Evolutionary conservation across 2,888 invertebrate genomes (phyloP), one percentile per base, ranked within the genome.

Genomic region (Pollenia griseotomentosa): DNA sequence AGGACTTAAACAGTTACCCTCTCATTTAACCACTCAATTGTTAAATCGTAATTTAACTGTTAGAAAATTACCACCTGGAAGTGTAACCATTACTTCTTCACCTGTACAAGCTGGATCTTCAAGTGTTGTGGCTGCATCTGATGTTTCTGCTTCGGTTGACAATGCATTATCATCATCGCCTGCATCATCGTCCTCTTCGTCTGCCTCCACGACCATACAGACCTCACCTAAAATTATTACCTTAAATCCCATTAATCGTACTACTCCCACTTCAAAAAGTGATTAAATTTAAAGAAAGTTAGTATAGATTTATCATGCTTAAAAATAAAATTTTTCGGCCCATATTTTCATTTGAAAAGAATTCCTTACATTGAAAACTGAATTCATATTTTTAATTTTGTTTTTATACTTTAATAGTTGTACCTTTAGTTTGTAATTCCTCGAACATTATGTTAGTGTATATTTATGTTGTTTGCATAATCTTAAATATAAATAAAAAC

Each of bases 21-120:
- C 89, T 8, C 90, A 90, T 55, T 74, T 91, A 23, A 90, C 89
- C 59, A 88, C 88, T 7, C 89, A 90, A 75, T 71, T 91, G 42
- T 66, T 92, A 11, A 91, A 91, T 89, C 90, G 91, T 9, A 92
- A 90, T 88, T 74, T 92, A 40, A 91, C 92, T 14, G 91, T 92
- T 4, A 90, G 91, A 11, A 92, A 92, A 84, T 86, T 92, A 59
- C 90, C 92, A 0, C 48, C 88, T 81, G 19, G 89, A 74, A 55
- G 88, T 88, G 42, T 88, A 70, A 83, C 88, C 75, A 81, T 89
- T 66, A 74, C 89, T 14, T 85, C 87, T 14, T 88, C 89, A 9
- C 88, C 88, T 40, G 66, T 87, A 80, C 84, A 55, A 42, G 12
- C 77, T 33, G 81, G 48, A 51, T 65, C 85, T 46, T 53, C 83